A percentile compares a stretch with the other conserved stretches of the same genome.
These are phyloP conservation scores for Phaedon cochleariae DNA, from an alignment of 2,888 invertebrate genomes.

Conservation along the genomic window DNA sequence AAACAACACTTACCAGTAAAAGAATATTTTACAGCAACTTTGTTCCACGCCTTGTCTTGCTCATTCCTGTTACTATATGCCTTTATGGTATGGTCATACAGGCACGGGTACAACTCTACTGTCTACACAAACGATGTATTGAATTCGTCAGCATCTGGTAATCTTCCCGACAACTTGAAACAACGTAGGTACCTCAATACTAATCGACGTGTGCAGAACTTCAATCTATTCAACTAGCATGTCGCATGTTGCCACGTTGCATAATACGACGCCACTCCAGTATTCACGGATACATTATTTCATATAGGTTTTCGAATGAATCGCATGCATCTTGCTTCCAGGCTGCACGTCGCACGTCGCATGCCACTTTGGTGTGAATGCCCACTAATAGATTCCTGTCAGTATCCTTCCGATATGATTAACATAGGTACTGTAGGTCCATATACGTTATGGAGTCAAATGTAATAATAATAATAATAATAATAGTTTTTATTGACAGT, in stretches of 20 bases:
- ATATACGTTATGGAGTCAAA: too few relatives aligned
- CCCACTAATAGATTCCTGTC: too few relatives aligned
- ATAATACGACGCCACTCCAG: background rate
- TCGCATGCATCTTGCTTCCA: background rate
- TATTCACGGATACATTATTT: background rate
- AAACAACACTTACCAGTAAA: conserved; percentile 1
- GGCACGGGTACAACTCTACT: conserved; percentile 7
- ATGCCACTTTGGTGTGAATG: too few relatives aligned
- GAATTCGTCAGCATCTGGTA: too few relatives aligned
- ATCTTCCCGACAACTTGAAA: background rate
- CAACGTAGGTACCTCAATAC: conserved; percentile 3
- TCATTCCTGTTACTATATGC: conserved; percentile 7
- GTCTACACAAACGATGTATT: background rate
- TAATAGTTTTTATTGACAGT: too few relatives aligned
- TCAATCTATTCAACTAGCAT: background rate
- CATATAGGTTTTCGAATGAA: background rate
- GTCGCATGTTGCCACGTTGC: background rate
- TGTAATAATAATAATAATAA: too few relatives aligned
- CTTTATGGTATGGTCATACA: conserved; percentile 2
- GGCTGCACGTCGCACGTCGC: conserved; percentile 4
- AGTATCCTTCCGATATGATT: too few relatives aligned
- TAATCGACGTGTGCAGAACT: conserved; percentile 4
- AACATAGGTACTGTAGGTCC: too few relatives aligned
- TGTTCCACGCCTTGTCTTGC: conserved; percentile 6
- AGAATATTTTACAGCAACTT: conserved; percentile 6